Base-by-base conservation (phyloP, 2,888 invertebrate species). In the Hololepta plana region DNA sequence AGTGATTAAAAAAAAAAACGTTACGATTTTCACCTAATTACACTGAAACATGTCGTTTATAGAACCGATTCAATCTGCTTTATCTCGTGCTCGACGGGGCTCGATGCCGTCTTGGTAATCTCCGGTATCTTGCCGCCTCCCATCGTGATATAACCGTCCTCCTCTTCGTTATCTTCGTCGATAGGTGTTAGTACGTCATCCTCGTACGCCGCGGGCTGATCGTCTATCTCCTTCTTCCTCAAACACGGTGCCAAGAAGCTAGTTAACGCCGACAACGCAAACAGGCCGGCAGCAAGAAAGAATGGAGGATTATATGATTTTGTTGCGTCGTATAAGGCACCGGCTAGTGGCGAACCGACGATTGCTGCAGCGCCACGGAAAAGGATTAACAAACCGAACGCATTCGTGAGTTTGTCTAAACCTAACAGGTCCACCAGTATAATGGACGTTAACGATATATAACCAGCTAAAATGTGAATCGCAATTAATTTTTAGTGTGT, bases 391-490 rank as follows among this genome's bases (percentile, higher is more conserved):
- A 96, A 65, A 7, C 96, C 96, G 57, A 96, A 98, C 23, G 95
- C 93, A 53, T 90, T 96, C 23, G 96, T 96, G 39, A 98, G 60
- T 51, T 84, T 84, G 49, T 95, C 93, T 49, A 98, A 60, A 2
- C 96, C 96, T 24, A 98, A 66, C 17, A 96, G 64, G 54, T 98
- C 95, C 39, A 95, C 93, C 34, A 98, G 66, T 47, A 96, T 91
- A 49, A 96, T 95, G 24, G 96, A 96, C 20, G 96, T 96, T 31
- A 98, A 62, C 6, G 95, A 93, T 46, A 98, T 93, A 60, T 90
- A 96, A 34, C 93, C 93, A 35, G 95, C 88, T 88, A 63, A 12
- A 55, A 53, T 17, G n/a, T 17, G 25, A 30, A 28, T 49, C 48
- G 29, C n/a, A 17, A 17, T 17, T 7, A 7, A 17, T 17, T 17